Evolutionary conservation across 2,888 invertebrate genomes (phyloP).

Genomic region (Napeogenes inachia): DNA sequence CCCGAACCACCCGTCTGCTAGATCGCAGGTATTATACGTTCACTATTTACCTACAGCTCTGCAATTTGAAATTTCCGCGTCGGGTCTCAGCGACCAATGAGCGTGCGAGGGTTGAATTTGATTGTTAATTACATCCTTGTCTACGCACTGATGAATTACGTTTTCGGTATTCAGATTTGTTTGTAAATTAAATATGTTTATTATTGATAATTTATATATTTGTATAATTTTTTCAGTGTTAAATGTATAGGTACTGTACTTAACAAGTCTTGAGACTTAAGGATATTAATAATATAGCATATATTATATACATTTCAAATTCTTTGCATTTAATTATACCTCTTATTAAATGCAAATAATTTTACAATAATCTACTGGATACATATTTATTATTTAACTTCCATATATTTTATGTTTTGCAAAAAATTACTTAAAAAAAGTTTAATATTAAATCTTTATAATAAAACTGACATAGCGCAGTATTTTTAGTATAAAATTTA

Average conservation of each 20-base stretch:
- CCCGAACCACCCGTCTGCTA: constrained; percentile 26
- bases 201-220: neutral
- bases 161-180: constrained; percentile 29
- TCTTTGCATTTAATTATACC: neutral
- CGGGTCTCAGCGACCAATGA: constrained; percentile 46
- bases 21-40: constrained; percentile 33
- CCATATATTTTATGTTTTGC: no score
- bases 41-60: constrained; percentile 50
- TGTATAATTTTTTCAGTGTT: neutral
- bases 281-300: neutral
- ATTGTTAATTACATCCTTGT: constrained; percentile 73
- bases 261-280: no score
- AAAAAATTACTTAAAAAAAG: no score
- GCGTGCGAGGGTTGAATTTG: constrained; percentile 41
- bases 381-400: no score
- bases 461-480: no score
- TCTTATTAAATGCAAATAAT: neutral
- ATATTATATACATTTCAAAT: no score
- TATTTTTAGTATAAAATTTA: no score
- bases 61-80: constrained; percentile 64
- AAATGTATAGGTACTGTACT: no score
- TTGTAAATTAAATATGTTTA: constrained; percentile 1
- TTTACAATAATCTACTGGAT: no score
- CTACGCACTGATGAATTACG: constrained; percentile 36
- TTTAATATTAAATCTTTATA: no score